These are phyloP conservation scores for Meles meles DNA, from an alignment of 2,113 vertebrate genomes.

Conservation along the genomic window DNA sequence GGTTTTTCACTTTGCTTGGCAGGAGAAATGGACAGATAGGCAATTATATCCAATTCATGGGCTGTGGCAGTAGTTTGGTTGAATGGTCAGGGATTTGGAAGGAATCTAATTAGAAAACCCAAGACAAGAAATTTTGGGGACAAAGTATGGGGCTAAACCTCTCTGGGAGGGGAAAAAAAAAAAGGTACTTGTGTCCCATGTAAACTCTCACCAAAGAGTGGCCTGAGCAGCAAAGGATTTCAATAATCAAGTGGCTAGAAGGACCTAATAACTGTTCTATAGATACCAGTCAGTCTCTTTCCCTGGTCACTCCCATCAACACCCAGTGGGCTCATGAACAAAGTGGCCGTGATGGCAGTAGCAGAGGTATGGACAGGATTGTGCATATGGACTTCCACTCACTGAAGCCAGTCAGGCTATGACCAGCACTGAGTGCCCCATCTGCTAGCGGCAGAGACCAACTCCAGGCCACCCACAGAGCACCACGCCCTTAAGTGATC, in stretches of 20 bases:
- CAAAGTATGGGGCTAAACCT: background rate
- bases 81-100: background rate
- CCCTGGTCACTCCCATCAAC: background rate
- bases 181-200: background rate
- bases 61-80: background rate
- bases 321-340: background rate
- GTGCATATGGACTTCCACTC: background rate
- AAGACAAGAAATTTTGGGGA: background rate
- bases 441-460: background rate
- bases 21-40: background rate
- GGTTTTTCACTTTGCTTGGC: background rate
- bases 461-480: background rate
- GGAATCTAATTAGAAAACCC: background rate
- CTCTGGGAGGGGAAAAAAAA: background rate
- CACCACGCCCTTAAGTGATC: background rate
- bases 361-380: too few relatives aligned
- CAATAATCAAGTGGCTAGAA: background rate
- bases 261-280: background rate
- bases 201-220: background rate
- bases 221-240: background rate
- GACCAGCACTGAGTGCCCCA: background rate
- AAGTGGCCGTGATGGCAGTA: background rate
- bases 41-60: background rate
- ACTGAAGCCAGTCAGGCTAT: background rate
- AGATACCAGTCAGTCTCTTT: background rate